Evolutionary conservation across 2,797 vertebrate genomes (phyloP), one percentile per base, ranked within the genome.

Genomic region (Calcarius lapponicus): DNA sequence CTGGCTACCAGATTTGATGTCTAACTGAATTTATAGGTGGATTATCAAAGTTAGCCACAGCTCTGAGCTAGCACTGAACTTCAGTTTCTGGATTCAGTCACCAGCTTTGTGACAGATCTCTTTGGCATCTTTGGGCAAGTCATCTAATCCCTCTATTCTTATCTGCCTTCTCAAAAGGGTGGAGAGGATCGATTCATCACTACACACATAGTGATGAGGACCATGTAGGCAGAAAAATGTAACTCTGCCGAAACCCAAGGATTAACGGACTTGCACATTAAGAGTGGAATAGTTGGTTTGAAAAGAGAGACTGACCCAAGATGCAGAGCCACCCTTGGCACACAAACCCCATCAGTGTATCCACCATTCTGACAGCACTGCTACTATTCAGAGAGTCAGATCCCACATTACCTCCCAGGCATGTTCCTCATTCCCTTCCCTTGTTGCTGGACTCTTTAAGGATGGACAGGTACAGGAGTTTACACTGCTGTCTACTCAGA

Each of bases 71-170:
- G 58, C 73, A 57, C 73, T 50, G 54, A 84, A 40, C 60, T 82
- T 48, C 24, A 47, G 15, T 48, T 74, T 86, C 92, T 93, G 78
- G 78, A 80, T 87, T 90, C 60, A 69, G 43, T 80, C 88, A 61
- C 67, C 88, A 45, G 50, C 73, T 62, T 60, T 57, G 32, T 90
- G 90, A 83, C 25, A 95, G 64, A 88, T 76, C 67, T 90, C 88
- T 43, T 22, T 42, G 60, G 38, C 53, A 74, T 50, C 56, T 91
- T 74, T 53, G 53, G 80, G 26, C 62, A 80, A 92, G 82, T 73
- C 45, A 73, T 61, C 60, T 91, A 95, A 94, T 92, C 80, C 47
- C 64, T 56, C 64, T 87, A 2, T 38, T 53, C 42, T 90, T 86
- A 72, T 64, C 53, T 73, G 48, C 48, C 61, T 61, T 40, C 79